Conservation (phyloP, 2,797 vertebrate species). For the Pygocentrus nattereri region DNA sequence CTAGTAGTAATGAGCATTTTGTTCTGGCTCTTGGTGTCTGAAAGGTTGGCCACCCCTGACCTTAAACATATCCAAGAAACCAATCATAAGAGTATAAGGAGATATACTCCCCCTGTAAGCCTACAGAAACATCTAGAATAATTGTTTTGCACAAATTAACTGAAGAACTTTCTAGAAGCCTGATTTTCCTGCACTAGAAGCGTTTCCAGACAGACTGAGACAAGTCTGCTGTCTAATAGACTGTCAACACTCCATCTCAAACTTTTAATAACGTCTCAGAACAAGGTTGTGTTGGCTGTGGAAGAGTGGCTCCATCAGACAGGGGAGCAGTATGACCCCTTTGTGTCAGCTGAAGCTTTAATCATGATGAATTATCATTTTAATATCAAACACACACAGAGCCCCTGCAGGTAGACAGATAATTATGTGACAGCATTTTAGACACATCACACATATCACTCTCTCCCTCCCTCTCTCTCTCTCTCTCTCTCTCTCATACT, state of each 20-base stretch:
- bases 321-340: constrained; percentile 14
- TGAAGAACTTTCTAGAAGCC: background rate
- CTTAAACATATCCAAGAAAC: too few species aligned
- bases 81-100: background rate
- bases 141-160: too few species aligned
- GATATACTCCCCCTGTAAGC: too few species aligned
- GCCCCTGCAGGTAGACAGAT: constrained; percentile 15
- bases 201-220: background rate
- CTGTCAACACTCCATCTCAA: background rate
- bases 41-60: too few species aligned
- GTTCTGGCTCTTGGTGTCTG: too few species aligned
- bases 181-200: background rate
- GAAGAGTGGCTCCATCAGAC: constrained; percentile 14
- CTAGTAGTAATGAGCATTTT: too few species aligned
- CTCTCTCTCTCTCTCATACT: too few species aligned
- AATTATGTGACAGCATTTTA: constrained; percentile 30
- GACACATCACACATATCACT: constrained; percentile 1
- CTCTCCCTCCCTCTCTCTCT: background rate
- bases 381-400: constrained; percentile 33
- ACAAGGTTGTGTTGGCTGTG: constrained; percentile 1
- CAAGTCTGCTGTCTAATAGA: background rate
- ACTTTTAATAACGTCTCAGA: constrained; percentile 7
- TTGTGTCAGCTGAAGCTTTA: constrained; percentile 40
- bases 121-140: too few species aligned
- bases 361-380: constrained; percentile 56